These are phyloP conservation scores for Xanthia icteritia DNA, from an alignment of 2,888 invertebrate genomes.

Conservation along the genomic window DNA sequence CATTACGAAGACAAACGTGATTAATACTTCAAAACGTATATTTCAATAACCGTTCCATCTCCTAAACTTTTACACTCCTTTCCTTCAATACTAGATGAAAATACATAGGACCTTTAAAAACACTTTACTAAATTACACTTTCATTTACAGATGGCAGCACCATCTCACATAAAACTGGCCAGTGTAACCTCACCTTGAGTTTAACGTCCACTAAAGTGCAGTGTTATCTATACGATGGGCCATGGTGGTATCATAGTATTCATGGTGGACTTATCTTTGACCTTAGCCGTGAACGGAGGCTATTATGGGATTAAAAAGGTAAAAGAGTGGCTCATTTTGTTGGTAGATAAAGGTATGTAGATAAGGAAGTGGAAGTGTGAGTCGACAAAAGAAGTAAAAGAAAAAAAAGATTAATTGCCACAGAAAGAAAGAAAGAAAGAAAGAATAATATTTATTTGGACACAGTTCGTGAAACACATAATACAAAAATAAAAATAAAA, in stretches of 20 bases:
- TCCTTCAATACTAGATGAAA: neutral
- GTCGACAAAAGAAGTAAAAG: neutral
- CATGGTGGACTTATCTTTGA: constrained; percentile 45
- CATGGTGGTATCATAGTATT: constrained; percentile 24
- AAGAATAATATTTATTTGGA: too few species aligned
- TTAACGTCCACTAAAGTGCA: constrained; percentile 47
- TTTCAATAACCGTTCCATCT: neutral
- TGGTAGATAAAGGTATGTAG: neutral
- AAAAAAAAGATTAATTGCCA: neutral
- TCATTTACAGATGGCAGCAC: constrained; percentile 45
- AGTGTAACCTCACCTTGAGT: constrained; percentile 40
- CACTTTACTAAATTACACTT: constrained; percentile 26
- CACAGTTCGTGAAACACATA: too few species aligned
- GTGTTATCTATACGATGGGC: constrained; percentile 53
- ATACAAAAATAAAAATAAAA: too few species aligned
- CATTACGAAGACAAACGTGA: neutral
- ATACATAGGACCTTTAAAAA: constrained; percentile 5
- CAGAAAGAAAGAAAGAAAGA: too few species aligned
- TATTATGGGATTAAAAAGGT: constrained; percentile 26
- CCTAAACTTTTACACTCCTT: too few species aligned
- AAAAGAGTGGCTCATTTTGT: constrained; percentile 9
- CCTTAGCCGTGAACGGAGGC: constrained; percentile 44
- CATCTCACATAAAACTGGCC: constrained; percentile 32
- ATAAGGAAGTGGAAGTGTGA: neutral
- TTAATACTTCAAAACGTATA: neutral